phyloP scores from a whole-genome alignment of 2,797 vertebrate genomes.

The Neopelma chrysocephalum region DNA sequence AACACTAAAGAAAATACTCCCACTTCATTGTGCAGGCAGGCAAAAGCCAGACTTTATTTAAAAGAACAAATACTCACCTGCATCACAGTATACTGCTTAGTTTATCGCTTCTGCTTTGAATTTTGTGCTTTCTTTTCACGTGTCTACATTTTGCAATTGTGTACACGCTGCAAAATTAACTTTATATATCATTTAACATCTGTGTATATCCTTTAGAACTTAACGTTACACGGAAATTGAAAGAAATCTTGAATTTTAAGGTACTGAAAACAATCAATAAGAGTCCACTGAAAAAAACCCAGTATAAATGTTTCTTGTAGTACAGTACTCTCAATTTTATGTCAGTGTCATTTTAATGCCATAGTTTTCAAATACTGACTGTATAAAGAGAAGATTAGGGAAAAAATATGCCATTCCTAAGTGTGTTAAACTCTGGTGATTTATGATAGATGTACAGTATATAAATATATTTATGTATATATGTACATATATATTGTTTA shows the following conservation, averaged over 20 bases:
- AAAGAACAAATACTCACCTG: constrained; percentile 46
- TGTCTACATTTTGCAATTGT: background rate
- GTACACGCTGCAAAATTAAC: background rate
- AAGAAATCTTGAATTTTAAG: background rate
- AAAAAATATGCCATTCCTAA: constrained; percentile 28
- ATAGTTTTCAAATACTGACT: constrained; percentile 32
- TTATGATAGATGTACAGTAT: constrained; percentile 67
- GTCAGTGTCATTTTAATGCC: constrained; percentile 13
- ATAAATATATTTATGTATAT: constrained; percentile 74
- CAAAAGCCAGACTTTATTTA: constrained; percentile 64
- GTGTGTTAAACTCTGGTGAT: constrained; percentile 30
- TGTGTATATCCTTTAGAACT: background rate
- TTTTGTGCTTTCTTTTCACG: constrained; percentile 56
- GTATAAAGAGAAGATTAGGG: constrained; percentile 62
- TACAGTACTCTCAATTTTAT: constrained; percentile 2
- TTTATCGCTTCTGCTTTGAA: background rate
- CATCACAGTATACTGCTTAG: constrained; percentile 37
- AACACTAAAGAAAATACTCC: background rate
- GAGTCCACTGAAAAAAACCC: background rate
- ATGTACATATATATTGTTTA: constrained; percentile 71
- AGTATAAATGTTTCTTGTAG: constrained; percentile 27
- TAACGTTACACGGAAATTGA: background rate
- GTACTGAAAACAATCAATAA: background rate
- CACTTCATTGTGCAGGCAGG: constrained; percentile 28
- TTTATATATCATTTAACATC: background rate